Evolutionary conservation across 2,888 invertebrate genomes (phyloP).

Genomic region (Halocaridina rubra): DNA sequence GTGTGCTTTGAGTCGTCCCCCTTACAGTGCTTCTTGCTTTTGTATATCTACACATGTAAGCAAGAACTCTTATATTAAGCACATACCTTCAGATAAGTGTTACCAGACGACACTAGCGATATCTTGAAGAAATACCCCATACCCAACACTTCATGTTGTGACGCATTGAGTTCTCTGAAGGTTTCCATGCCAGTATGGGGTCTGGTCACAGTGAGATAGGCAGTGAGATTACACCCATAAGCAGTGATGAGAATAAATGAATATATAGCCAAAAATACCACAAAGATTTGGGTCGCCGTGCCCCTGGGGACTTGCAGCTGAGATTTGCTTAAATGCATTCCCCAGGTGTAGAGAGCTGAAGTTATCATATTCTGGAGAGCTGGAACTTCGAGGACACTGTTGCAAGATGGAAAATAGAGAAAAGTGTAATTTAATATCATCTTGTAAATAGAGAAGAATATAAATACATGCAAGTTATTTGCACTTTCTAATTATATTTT

Average conservation of each 20-base stretch:
- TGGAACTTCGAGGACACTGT: no score
- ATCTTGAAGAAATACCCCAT: slow-evolving; percentile 24
- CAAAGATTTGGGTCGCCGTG: neutral
- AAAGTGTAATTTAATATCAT: no score
- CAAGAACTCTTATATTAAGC: no score
- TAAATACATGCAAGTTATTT: no score
- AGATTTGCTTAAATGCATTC: neutral
- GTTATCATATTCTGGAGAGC: neutral
- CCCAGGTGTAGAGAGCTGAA: neutral
- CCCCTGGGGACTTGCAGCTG: neutral
- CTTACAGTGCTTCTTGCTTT: no score
- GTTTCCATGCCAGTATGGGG: slow-evolving; percentile 30
- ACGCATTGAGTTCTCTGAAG: neutral
- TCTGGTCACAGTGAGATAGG: slow-evolving; percentile 60
- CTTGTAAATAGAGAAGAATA: no score
- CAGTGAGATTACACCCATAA: slow-evolving; percentile 63
- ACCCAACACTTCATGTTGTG: neutral
- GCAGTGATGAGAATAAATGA: neutral
- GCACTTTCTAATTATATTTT: no score
- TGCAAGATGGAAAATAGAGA: no score
- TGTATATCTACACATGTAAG: no score
- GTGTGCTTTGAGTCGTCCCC: no score
- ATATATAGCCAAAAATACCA: neutral
- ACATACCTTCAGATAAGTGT: slow-evolving; percentile 20
- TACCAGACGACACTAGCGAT: slow-evolving; percentile 5